Conservation (phyloP, 1,140 invertebrate genomes). For the Sycobia sp. region DNA sequence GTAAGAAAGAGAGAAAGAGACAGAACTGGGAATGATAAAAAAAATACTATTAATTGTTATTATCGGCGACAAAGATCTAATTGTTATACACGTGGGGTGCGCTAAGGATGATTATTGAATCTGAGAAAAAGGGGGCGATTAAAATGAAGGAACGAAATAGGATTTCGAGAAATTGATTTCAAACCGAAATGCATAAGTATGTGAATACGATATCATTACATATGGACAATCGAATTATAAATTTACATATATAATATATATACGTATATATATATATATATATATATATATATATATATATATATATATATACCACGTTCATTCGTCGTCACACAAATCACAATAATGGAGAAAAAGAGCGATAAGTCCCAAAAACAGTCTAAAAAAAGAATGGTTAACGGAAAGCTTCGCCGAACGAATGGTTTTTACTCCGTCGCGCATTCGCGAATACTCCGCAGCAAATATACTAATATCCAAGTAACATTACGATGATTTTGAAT, state of each 20-base stretch:
- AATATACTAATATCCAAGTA: too few species aligned
- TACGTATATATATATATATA: conserved; percentile 2
- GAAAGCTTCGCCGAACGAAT: too few species aligned
- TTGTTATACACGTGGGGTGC: conserved; percentile 27
- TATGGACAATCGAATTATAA: conserved; percentile 29
- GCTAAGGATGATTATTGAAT: conserved; percentile 8
- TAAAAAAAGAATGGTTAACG: too few species aligned
- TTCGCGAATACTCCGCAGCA: too few species aligned
- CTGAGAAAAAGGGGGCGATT: neutral
- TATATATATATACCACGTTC: conserved; percentile 16
- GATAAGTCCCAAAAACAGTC: conserved; percentile 13
- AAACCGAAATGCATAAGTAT: conserved; percentile 19
- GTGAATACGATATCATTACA: conserved; percentile 34
- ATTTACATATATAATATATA: conserved; percentile 4
- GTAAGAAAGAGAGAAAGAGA: neutral
- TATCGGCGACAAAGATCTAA: conserved; percentile 14
- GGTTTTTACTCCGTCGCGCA: too few species aligned
- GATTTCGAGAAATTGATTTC: conserved; percentile 12
- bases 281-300: neutral
- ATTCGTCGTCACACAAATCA: conserved; percentile 9
- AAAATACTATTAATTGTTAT: conserved; percentile 32
- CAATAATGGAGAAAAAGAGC: neutral
- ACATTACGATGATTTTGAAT: too few species aligned
- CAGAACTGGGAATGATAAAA: neutral
- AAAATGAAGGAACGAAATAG: neutral